A percentile compares a stretch with the other conserved stretches of the same genome.
Evolutionary conservation across 2,888 invertebrate genomes (phyloP).

Genomic region (Abrostola tripartita): DNA sequence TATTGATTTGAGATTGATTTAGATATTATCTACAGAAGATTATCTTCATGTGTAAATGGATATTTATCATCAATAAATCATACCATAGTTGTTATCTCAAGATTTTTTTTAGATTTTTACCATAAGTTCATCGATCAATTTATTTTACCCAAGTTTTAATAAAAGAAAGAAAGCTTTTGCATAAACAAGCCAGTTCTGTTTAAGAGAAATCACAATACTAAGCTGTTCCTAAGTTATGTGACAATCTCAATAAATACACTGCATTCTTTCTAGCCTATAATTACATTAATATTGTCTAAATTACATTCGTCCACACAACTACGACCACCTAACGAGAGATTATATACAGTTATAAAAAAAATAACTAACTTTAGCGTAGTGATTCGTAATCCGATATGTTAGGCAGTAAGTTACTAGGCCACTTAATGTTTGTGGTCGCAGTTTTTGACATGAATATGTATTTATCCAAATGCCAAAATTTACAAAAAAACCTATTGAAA

Average conservation of each 20-base stretch:
- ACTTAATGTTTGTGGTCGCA: conserved; percentile 65
- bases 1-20: too few species aligned
- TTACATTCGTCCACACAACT: conserved; percentile 76
- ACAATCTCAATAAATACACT: conserved; percentile 57
- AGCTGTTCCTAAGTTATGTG: conserved; percentile 54
- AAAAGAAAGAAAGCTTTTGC: background rate
- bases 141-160: too few species aligned
- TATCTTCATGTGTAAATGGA: background rate
- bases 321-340: conserved; percentile 76
- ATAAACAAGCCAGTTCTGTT: conserved; percentile 27
- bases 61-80: too few species aligned
- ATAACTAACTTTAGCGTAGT: conserved; percentile 78
- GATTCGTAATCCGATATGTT: conserved; percentile 83
- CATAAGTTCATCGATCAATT: too few species aligned
- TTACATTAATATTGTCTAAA: conserved; percentile 84
- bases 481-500: too few species aligned
- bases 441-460: conserved; percentile 52
- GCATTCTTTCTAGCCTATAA: conserved; percentile 64
- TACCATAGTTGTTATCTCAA: too few species aligned
- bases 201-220: conserved; percentile 45
- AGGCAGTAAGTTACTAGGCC: conserved; percentile 83
- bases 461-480: background rate
- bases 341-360: conserved; percentile 74
- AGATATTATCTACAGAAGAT: too few species aligned
- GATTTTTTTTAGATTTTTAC: too few species aligned